These are phyloP conservation scores for Tetropium fuscum DNA, from an alignment of 2,888 invertebrate species.

Conservation along the genomic window DNA sequence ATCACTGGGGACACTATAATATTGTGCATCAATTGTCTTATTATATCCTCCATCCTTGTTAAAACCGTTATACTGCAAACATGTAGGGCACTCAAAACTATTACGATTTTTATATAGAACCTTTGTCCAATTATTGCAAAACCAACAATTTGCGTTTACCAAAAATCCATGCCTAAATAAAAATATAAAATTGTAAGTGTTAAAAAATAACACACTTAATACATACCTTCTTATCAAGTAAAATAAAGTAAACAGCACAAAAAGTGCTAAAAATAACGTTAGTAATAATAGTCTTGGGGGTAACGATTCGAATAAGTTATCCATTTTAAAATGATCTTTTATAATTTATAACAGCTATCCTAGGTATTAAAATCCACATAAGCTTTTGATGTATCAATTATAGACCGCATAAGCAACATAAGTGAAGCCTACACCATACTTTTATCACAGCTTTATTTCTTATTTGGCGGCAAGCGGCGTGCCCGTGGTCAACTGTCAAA, in stretches of 20 bases:
- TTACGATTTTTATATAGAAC: constrained; percentile 77
- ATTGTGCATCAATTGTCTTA: constrained; percentile 73
- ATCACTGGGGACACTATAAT: constrained; percentile 60
- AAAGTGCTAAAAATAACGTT: constrained; percentile 38
- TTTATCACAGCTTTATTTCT: too few relatives aligned
- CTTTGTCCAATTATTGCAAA: constrained; percentile 80
- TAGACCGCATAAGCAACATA: too few relatives aligned
- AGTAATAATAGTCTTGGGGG: constrained; percentile 27
- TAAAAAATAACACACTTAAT: background rate
- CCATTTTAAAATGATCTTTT: constrained; percentile 28
- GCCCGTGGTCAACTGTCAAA: too few relatives aligned
- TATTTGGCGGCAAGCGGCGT: too few relatives aligned
- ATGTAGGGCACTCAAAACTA: constrained; percentile 83
- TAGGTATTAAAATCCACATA: constrained; percentile 7
- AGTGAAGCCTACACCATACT: too few relatives aligned
- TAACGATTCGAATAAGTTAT: constrained; percentile 32
- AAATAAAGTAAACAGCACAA: constrained; percentile 40
- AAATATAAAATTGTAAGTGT: background rate
- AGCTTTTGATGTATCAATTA: too few relatives aligned
- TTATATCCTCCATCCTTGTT: constrained; percentile 80
- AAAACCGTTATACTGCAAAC: constrained; percentile 93
- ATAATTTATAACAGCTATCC: background rate
- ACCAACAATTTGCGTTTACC: constrained; percentile 89
- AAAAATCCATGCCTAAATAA: constrained; percentile 74
- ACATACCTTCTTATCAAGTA: constrained; percentile 47